Base-by-base conservation (phyloP, 2,888 invertebrate genomes). In the Polydrusus cervinus region DNA sequence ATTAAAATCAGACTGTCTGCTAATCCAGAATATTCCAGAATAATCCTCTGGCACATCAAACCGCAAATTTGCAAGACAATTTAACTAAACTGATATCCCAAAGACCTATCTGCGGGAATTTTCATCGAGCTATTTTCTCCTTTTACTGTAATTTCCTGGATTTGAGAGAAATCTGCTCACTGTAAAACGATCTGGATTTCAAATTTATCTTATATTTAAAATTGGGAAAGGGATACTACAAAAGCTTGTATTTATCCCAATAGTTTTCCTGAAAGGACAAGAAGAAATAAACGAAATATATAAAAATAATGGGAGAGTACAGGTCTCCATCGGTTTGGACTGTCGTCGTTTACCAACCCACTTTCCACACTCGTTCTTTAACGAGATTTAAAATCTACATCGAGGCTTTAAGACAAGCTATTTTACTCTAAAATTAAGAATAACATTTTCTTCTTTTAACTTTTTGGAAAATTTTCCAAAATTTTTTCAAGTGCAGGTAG, bases 41-140 rank as follows among this genome's bases (percentile, higher is more conserved):
- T 51, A 51, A 51, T 51, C 20, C 51, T 51, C n/a, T 51, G 20
- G 20, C 51, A 51, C 51, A 51, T 51, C 9, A 10, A 20, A 51
- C 51, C 51, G n/a, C 51, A 51, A 51, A 51, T 51, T 51, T 51
- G 51, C 51, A 51, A 20, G 51, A 20, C 20, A 51, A 18, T 51
- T 51, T 51, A 51, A 51, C 51, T 51, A 51, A 51, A 51, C 51
- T 20, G 51, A 51, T 20, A 51, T n/a, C 11, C 13, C 51, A 51
- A 13, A 20, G 18, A 18, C 20, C 51, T 20, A 51, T 51, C 20
- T 20, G 47, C 3, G 51, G 20, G 13, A 51, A 51, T 20, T 51
- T 20, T 20, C 51, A 20, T 10, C 20, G n/a, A 51, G 51, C 51
- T 1, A 20, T 51, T 51, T 51, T 51, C 20, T 18, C 10, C 51